Conservation (phyloP, 1,140 invertebrate species). For the Camponotus pennsylvanicus region DNA sequence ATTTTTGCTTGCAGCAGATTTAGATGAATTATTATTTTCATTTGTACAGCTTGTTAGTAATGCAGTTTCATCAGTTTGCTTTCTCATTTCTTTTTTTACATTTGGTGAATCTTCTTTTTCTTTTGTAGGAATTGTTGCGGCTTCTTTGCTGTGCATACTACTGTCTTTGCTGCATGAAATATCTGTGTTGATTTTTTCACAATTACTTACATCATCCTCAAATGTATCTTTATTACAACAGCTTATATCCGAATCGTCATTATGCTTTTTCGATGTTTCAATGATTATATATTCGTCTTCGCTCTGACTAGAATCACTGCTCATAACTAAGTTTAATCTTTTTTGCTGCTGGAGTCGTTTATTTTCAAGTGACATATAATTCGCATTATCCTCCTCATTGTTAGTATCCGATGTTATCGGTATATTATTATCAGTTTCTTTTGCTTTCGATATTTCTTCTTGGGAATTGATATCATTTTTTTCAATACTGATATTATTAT, state of each 20-base stretch:
- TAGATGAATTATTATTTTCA: neutral
- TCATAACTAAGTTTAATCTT: slow-evolving; percentile 11
- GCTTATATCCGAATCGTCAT: neutral
- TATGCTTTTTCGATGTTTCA: neutral
- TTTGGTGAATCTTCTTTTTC: neutral
- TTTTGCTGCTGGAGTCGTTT: slow-evolving; percentile 19
- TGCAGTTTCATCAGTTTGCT: neutral
- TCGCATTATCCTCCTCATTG: neutral
- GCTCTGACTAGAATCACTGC: slow-evolving; percentile 21
- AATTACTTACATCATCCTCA: neutral
- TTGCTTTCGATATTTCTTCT: neutral
- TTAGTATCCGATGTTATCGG: neutral
- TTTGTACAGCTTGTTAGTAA: neutral
- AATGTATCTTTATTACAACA: neutral
- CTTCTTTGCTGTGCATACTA: neutral
- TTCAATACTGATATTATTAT: neutral
- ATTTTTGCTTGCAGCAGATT: neutral
- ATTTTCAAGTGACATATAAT: slow-evolving; percentile 11
- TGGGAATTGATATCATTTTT: neutral
- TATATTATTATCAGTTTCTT: slow-evolving; percentile 13
- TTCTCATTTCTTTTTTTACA: neutral
- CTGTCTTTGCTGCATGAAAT: neutral
- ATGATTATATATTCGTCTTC: neutral
- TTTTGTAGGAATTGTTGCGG: neutral
- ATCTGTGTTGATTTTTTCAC: neutral